These are phyloP conservation scores for Pandemis cinnamomeana DNA, from an alignment of 2,888 invertebrate genomes.

Conservation along the genomic window DNA sequence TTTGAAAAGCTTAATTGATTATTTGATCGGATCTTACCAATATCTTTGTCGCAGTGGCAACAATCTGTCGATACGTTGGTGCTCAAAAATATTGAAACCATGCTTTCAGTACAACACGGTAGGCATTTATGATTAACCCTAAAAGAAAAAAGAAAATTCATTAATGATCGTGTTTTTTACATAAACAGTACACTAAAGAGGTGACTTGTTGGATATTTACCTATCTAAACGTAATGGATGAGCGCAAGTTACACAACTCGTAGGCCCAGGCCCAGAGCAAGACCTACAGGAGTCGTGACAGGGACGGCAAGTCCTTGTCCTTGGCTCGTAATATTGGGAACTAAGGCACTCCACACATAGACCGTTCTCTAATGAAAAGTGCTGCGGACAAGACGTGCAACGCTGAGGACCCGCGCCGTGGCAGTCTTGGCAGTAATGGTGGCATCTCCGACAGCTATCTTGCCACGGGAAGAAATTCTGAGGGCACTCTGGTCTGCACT, in stretches of 20 bases:
- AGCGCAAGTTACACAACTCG: slow-evolving; percentile 88
- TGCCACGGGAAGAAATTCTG: slow-evolving; percentile 92
- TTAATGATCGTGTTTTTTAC: neutral
- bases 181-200: neutral
- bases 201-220: slow-evolving; percentile 53
- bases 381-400: slow-evolving; percentile 89
- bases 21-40: slow-evolving; percentile 76
- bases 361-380: slow-evolving; percentile 88
- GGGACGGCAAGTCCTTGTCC: slow-evolving; percentile 87
- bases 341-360: slow-evolving; percentile 90
- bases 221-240: slow-evolving; percentile 88
- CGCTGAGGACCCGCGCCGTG: slow-evolving; percentile 91
- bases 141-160: slow-evolving; percentile 46
- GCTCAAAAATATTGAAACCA: slow-evolving; percentile 63
- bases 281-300: slow-evolving; percentile 89
- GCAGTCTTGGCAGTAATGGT: slow-evolving; percentile 94
- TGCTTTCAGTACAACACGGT: slow-evolving; percentile 87
- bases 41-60: slow-evolving; percentile 89
- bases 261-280: slow-evolving; percentile 89
- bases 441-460: slow-evolving; percentile 94
- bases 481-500: slow-evolving; percentile 93
- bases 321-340: slow-evolving; percentile 89
- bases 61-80: slow-evolving; percentile 79
- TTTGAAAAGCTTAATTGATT: slow-evolving; percentile 19
- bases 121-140: slow-evolving; percentile 90